Base-by-base conservation (phyloP, 2,888 invertebrate genomes). In the Microctonus aethiopoides region DNA sequence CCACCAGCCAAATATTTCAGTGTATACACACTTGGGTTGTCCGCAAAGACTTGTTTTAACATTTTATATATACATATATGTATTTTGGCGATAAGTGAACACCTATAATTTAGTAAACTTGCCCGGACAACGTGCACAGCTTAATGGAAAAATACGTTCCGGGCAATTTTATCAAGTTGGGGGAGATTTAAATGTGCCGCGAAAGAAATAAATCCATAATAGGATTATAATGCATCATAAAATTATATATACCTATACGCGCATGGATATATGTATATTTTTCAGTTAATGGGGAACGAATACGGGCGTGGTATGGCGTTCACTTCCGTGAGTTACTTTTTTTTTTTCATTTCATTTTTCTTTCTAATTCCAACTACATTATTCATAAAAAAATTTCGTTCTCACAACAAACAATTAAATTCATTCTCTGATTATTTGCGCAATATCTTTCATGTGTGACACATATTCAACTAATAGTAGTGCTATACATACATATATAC, bases 141-240 rank as follows among this genome's bases (percentile, higher is more conserved):
- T 78, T 83, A 83, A 83, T 83, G 83, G 81, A 82, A 83, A 83
- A 82, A 81, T 81, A 78, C 80, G 82, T 80, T 79, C 75, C 77
- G 79, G 79, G 78, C 79, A 83, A 83, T 83, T 83, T 83, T 79
- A 80, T 77, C 29, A 60, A 36, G 67, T 68, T 52, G 65, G 10
- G 72, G 60, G 65, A 52, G 71, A 70, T 76, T 74, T 76, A 75
- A 76, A 74, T 74, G 67, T 72, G 59, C 70, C 66, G 68, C 56
- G 72, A 73, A 76, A 74, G 66, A 74, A 75, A 20, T 69, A 70
- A 75, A 74, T 77, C 73, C 68, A 68, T 75, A 77, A 76, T 74
- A 76, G 70, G 75, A 75, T 75, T 72, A 73, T 74, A 75, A 77
- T 74, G 61, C 63, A 20, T 57, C 41, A 46, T 46, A 46, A 46